phyloP scores from a whole-genome alignment of 2,113 vertebrate species.

The Leuciscus idus region DNA sequence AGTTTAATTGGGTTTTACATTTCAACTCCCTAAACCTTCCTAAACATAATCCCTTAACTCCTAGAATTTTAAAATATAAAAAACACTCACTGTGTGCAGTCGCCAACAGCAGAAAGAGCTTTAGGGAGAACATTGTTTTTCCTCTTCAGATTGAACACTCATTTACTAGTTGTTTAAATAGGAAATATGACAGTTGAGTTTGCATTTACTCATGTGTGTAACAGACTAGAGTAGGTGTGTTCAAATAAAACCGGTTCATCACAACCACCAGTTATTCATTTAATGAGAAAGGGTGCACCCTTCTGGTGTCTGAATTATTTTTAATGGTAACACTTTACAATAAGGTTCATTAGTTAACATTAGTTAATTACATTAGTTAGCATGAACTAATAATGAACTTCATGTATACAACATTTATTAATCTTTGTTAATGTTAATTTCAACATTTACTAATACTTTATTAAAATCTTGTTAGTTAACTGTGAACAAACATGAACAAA shows the following conservation, averaged over 20 bases:
- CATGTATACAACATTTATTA: no score
- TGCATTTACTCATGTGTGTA: neutral
- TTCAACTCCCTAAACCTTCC: neutral
- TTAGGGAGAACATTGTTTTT: constrained; percentile 29
- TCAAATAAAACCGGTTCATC: neutral
- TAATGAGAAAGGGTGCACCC: neutral
- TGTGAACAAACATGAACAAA: no score
- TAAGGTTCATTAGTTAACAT: no score
- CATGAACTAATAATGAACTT: no score
- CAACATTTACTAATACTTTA: no score
- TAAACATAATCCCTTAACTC: neutral
- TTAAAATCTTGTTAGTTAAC: no score
- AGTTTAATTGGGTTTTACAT: neutral
- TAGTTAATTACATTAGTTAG: no score
- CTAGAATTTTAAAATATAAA: neutral
- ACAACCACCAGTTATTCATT: neutral
- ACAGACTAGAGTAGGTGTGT: neutral
- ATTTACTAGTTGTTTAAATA: neutral
- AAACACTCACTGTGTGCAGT: constrained; percentile 29
- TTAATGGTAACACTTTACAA: no score
- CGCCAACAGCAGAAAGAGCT: constrained; percentile 23
- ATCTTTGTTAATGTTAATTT: no score
- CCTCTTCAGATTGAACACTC: neutral
- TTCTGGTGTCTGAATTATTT: neutral
- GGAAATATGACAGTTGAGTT: neutral